phyloP scores from a whole-genome alignment of 2,113 vertebrate genomes.

The Gila orcuttii region DNA sequence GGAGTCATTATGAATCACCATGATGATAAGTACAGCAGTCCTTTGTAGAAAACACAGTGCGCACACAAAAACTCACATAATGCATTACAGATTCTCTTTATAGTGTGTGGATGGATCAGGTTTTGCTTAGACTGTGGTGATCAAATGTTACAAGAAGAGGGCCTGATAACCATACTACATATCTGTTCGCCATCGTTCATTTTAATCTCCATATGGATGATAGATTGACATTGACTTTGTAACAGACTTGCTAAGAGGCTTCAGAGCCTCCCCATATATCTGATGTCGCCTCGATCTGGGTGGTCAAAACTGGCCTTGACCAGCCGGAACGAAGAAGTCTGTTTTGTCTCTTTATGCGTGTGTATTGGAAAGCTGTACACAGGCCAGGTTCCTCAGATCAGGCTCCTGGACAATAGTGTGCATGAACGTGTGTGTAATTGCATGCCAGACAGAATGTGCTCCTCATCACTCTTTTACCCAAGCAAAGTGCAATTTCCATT shows the following conservation, averaged over 20 bases:
- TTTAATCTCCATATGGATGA: slow-evolving; percentile 6
- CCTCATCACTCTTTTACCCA: slow-evolving; percentile 67
- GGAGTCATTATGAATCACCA: slow-evolving; percentile 69
- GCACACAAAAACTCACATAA: not conserved
- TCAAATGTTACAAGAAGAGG: not conserved
- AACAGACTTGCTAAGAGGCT: slow-evolving; percentile 25
- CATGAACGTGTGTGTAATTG: slow-evolving; percentile 42
- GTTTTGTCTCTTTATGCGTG: slow-evolving; percentile 33
- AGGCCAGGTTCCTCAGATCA: slow-evolving; percentile 31
- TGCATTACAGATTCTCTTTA: not conserved
- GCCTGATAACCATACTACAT: not conserved
- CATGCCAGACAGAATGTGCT: slow-evolving; percentile 70
- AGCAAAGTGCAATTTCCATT: slow-evolving; percentile 41
- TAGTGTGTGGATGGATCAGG: not conserved
- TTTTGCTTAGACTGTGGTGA: not conserved
- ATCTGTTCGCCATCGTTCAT: not conserved
- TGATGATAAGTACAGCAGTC: slow-evolving; percentile 43
- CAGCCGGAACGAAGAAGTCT: slow-evolving; percentile 46
- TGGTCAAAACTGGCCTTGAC: slow-evolving; percentile 54
- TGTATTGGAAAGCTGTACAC: slow-evolving; percentile 35
- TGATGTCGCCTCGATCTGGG: slow-evolving; percentile 34
- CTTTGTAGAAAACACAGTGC: not conserved
- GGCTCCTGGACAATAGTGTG: not conserved
- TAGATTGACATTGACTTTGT: not conserved
- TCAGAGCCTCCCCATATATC: slow-evolving; percentile 25